A percentile compares a stretch with the other conserved stretches of the same genome.
Evolutionary conservation across 2,888 invertebrate species (phyloP).

Genomic region (Thelaira solivaga): DNA sequence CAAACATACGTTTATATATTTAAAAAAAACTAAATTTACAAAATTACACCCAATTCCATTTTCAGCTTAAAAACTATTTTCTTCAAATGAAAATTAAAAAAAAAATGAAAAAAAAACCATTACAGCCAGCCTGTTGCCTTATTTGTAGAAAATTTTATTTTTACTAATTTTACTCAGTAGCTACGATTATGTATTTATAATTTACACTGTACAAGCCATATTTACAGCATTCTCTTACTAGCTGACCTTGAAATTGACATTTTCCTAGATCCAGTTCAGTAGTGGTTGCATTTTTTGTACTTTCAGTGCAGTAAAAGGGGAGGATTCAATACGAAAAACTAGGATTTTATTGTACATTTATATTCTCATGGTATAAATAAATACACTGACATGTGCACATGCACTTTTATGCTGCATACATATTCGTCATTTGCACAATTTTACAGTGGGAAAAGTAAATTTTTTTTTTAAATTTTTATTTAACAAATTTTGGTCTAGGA

Average conservation of each 20-base stretch:
- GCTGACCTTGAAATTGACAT: conserved; percentile 64
- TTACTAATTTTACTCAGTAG: not conserved
- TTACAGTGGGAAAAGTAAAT: too few relatives aligned
- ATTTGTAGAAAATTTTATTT: conserved; percentile 12
- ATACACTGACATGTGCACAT: too few relatives aligned
- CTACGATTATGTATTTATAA: not conserved
- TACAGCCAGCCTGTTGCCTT: conserved; percentile 52
- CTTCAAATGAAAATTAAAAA: too few relatives aligned
- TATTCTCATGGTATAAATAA: not conserved
- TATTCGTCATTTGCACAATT: too few relatives aligned
- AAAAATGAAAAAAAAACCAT: not conserved
- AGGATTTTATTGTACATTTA: not conserved
- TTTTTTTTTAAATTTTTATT: too few relatives aligned
- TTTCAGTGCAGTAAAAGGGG: conserved; percentile 10
- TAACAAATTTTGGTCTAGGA: too few relatives aligned
- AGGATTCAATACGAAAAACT: not conserved
- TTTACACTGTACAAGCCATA: not conserved
- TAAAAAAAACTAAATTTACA: conserved; percentile 7
- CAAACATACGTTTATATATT: not conserved
- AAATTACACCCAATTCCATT: conserved; percentile 7
- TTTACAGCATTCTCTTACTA: conserved; percentile 30
- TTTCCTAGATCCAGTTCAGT: conserved; percentile 23
- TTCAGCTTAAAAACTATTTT: conserved; percentile 2
- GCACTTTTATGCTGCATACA: too few relatives aligned
- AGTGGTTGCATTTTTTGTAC: not conserved